Base-by-base conservation (phyloP, 2,797 vertebrate genomes). In the Clarias platycephalus region DNA sequence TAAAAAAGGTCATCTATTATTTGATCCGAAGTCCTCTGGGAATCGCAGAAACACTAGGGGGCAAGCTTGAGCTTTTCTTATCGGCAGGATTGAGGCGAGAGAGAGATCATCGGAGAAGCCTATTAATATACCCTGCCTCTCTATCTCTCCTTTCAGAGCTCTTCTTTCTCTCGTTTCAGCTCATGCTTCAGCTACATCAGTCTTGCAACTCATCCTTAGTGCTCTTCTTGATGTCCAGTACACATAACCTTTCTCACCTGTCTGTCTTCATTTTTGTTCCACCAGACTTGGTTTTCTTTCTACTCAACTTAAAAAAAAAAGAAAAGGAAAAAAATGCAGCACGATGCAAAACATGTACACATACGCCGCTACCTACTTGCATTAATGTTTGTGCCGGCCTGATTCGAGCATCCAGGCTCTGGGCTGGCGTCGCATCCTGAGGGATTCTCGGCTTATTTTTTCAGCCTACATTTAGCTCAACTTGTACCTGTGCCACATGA, bases 41-140 rank as follows among this genome's bases (percentile, higher is more conserved):
- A 90, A 77, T 9, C 16, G 6, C 82, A 83, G 92, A 91, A 94
- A 90, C 95, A 95, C 94, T 94, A 95, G 95, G 92, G 94, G 94
- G 95, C 94, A 94, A 90, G 84, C 93, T 94, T 94, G 90, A 92
- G 92, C 94, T 92, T 95, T 83, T 86, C 86, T 90, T 82, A 85
- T 88, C 87, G 84, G 34, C 63, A 7, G 34, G 60, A 79, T 66
- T 66, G 57, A 78, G 70, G 28, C 12, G 9, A 34, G 60, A 57
- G 62, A 53, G 58, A 82, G 71, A 55, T 60, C 64, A 67, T 49
- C 53, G n/a, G 84, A 75, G 83, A 87, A 84, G 71, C 49, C 79
- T 68, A 66, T 80, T 85, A 74, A 31, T 84, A 70, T 63, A 58
- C n/a, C 37, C 68, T 55, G 37, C 67, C 49, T 72, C 84, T 68